Base-by-base conservation (phyloP, 2,888 invertebrate species). In the Julus scanicus region DNA sequence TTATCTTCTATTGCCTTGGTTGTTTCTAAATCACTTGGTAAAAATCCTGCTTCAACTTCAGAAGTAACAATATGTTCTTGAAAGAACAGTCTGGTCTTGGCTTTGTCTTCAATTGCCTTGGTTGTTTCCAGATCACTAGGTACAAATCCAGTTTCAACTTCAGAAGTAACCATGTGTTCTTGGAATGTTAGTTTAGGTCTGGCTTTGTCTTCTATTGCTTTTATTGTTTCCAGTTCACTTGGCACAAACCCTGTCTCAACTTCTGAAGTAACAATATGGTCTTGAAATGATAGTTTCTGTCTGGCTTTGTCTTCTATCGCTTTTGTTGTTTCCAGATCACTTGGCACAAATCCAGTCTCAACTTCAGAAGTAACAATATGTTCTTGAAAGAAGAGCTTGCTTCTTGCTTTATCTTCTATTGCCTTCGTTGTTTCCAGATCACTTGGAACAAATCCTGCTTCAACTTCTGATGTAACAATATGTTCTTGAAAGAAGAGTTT, bases 61-160 rank as follows among this genome's bases (percentile, higher is more conserved):
- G 85, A 86, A 39, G 88, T 49, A 37, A 89, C 84, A 39, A 89
- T 48, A 87, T 89, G 86, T 57, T 89, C 89, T 88, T 89, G 87
- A 20, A 86, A 37, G 11, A 48, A 49, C 0, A 89, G 49, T 53
- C 17, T 83, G 2, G 88, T 88, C 88, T 90, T 91, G 37, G 90
- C 90, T 63, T 89, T 88, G 44, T 90, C 90, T 83, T 85, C 71
- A 29, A 85, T 85, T 37, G 90, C 90, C 80, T 88, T 48, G 89
- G 89, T 39, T 20, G 87, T 53, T 1, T 63, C 40, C 8, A 89
- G 37, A 37, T 89, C 88, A 85, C 63, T 87, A 2, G 89, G 86
- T 3, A 17, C 48, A n/a, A 86, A 39, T 40, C 87, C 88, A 17
- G 88, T 84, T 86, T 89, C 89, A 9, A 88, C 83, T 87, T 89